Evolutionary conservation across 2,888 invertebrate genomes (phyloP), one percentile per base, ranked within the genome.

Genomic region (Limnephilus rhombicus): DNA sequence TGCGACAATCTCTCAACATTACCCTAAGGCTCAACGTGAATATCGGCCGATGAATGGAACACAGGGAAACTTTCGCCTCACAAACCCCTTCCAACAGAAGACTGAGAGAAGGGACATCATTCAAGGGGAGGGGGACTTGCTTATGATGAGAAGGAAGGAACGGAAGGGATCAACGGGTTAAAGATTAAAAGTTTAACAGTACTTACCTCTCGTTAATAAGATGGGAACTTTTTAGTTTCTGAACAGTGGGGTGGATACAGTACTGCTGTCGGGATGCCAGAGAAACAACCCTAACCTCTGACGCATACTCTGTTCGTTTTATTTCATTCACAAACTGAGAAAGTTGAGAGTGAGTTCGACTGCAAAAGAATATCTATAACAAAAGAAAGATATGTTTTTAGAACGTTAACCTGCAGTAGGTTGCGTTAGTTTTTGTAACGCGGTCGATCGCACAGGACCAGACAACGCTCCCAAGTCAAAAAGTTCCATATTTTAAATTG

Each of bases 271-370:
- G 96, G 0, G 99, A 99, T n/a, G 98, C 99, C 53, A 99, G 96
- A 7, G 99, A 97, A 0, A 98, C 97, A 4, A 98, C 97, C 92
- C 98, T 97, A 5, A 98, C 96, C 91, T 97, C 95, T 34, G 97
- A 96, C 11, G 96, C 97, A 94, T 97, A 99, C 0, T 97, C 96
- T 91, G 98, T 99, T 94, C 98, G 98, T 94, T 98, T 97, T 2
- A 99, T 97, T 96, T 99, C 99, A 85, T 97, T 97, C n/a, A 99
- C 97, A 95, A 99, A 98, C 95, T 99, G 99, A 0, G 98, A 97
- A 82, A 99, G 95, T 95, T 99, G 99, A 1, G 99, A 99, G 95
- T 99, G 99, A 9, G 99, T 99, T 94, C 99, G 97, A 93, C 99
- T 99, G 95, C 99, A 99, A 95, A 98, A 99, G 94, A 98, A 98